These are phyloP conservation scores for Formica aserva DNA, from an alignment of 2,888 invertebrate species.

Conservation along the genomic window DNA sequence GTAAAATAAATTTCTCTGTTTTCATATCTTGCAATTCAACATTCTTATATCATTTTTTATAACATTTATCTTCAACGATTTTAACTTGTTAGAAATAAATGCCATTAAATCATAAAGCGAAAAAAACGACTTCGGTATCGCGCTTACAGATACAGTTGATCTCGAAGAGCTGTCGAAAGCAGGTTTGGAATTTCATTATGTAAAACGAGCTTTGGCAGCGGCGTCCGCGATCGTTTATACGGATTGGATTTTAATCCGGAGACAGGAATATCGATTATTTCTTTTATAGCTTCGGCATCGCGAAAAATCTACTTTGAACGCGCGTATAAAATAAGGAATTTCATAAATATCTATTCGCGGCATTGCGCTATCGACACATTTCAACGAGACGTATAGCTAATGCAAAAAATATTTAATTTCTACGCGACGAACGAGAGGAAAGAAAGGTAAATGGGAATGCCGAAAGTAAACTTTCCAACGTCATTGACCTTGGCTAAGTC, in stretches of 20 bases:
- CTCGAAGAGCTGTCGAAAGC: conserved; percentile 49
- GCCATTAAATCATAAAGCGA: background rate
- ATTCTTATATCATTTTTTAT: background rate
- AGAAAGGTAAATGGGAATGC: conserved; percentile 24
- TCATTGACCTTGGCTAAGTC: conserved; percentile 37
- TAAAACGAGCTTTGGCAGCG: conserved; percentile 54
- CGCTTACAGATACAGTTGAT: conserved; percentile 42
- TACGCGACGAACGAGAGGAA: background rate
- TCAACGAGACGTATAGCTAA: conserved; percentile 27
- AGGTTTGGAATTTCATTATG: conserved; percentile 57
- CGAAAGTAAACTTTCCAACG: conserved; percentile 33
- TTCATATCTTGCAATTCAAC: background rate
- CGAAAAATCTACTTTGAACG: conserved; percentile 44
- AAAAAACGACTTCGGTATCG: conserved; percentile 21
- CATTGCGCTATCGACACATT: background rate
- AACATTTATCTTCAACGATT: background rate
- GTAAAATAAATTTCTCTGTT: background rate
- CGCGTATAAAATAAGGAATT: conserved; percentile 46
- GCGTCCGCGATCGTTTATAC: conserved; percentile 53
- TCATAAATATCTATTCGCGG: conserved; percentile 43
- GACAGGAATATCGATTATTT: conserved; percentile 56
- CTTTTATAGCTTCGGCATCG: conserved; percentile 21
- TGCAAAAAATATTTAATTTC: conserved; percentile 25
- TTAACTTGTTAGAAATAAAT: conserved; percentile 18
- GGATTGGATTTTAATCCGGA: conserved; percentile 55